Evolutionary conservation across 1,140 invertebrate species (phyloP).

Genomic region (Drosophila funebris): DNA sequence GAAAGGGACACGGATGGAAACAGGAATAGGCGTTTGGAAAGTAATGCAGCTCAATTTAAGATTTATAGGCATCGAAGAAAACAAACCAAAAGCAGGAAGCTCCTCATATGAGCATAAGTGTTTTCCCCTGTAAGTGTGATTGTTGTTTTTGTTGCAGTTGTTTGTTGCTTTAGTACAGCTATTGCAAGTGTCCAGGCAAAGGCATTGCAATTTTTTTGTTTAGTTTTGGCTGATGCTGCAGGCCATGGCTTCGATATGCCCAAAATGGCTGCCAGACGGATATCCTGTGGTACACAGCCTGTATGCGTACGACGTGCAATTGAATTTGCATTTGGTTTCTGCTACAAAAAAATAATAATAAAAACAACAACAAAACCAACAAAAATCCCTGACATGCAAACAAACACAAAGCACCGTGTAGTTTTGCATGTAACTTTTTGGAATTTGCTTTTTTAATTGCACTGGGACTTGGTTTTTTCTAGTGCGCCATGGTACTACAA

Average conservation of each 20-base stretch:
- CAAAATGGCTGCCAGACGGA: slow-evolving; percentile 72
- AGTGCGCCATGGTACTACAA: slow-evolving; percentile 46
- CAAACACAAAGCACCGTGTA: slow-evolving; percentile 49
- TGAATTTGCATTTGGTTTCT: slow-evolving; percentile 77
- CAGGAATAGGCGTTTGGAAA: slow-evolving; percentile 17
- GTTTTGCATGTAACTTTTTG: slow-evolving; percentile 61
- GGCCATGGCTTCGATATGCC: slow-evolving; percentile 71
- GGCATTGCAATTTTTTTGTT: slow-evolving; percentile 68
- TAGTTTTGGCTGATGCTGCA: slow-evolving; percentile 55
- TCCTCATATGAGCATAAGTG: slow-evolving; percentile 50
- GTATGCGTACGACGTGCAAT: slow-evolving; percentile 58
- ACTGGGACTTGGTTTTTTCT: slow-evolving; percentile 39
- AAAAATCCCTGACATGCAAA: slow-evolving; percentile 32
- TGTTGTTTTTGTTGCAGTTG: slow-evolving; percentile 13
- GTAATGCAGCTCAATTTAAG: slow-evolving; percentile 72
- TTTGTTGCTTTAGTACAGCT: slow-evolving; percentile 20
- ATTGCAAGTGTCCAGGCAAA: slow-evolving; percentile 20
- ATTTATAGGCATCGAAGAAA: slow-evolving; percentile 56
- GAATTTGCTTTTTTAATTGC: slow-evolving; percentile 71
- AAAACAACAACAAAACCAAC: slow-evolving; percentile 27
- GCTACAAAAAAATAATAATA: slow-evolving; percentile 27
- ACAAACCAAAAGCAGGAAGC: slow-evolving; percentile 16
- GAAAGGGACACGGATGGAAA: background rate
- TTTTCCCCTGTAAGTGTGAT: slow-evolving; percentile 37
- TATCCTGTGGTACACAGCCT: slow-evolving; percentile 66